Conservation (phyloP, 2,888 invertebrate species). For the Himalopsyche japonica region DNA sequence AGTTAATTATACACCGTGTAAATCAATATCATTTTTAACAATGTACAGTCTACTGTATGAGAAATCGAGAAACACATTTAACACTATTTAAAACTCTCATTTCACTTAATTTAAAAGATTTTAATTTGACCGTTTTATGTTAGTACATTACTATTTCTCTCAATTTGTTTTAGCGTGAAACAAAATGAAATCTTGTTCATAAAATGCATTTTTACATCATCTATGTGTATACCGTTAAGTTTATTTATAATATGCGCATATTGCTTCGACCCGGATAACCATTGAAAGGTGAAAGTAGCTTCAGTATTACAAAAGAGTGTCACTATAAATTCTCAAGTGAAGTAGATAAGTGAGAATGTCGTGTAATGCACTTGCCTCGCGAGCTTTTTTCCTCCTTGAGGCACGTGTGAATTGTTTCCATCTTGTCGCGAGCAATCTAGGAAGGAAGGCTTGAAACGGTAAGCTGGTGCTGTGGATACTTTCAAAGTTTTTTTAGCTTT, state of each 20-base stretch:
- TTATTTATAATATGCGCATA: neutral
- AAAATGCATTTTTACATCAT: neutral
- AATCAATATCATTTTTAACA: no score
- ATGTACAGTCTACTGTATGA: no score
- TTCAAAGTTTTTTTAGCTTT: neutral
- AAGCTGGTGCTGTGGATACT: neutral
- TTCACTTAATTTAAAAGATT: no score
- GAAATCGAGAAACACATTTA: no score
- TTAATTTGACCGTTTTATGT: no score
- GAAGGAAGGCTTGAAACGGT: neutral
- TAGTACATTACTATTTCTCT: no score
- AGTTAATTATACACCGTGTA: no score
- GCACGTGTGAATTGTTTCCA: slow-evolving; percentile 31
- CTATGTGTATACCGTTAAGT: neutral
- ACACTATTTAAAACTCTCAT: no score
- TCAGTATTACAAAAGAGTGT: neutral
- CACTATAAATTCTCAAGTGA: slow-evolving; percentile 1
- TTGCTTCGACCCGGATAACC: neutral
- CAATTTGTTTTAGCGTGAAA: no score
- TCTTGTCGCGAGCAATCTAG: slow-evolving; percentile 20
- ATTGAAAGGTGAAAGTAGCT: neutral
- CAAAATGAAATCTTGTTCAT: no score
- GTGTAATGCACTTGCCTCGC: neutral
- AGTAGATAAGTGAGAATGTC: neutral
- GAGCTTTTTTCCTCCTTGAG: slow-evolving; percentile 11